Evolutionary conservation across 2,797 vertebrate genomes (phyloP).

Genomic region (Tangara arthus): DNA sequence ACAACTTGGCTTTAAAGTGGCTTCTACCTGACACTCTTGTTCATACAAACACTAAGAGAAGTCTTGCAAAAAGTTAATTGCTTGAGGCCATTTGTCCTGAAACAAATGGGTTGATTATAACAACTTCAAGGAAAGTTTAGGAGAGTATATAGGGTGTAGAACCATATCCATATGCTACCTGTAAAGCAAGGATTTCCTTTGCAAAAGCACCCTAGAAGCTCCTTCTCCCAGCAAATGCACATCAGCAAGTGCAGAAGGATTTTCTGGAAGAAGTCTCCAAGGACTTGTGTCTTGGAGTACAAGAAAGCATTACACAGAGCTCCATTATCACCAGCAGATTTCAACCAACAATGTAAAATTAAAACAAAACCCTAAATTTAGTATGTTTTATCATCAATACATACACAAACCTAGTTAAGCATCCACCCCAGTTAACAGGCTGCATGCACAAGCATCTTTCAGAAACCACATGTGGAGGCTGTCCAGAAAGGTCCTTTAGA

Average conservation of each 20-base stretch:
- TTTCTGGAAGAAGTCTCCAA: not conserved
- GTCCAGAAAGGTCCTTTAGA: not conserved
- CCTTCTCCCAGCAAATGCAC: not conserved
- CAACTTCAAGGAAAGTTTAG: not conserved
- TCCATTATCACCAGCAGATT: not conserved
- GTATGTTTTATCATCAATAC: not conserved
- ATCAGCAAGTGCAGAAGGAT: not conserved
- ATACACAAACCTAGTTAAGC: not conserved
- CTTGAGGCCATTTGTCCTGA: not conserved
- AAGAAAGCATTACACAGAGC: not conserved
- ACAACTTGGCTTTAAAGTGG: not conserved
- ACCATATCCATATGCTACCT: not conserved
- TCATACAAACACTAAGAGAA: not conserved
- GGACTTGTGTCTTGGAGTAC: not conserved
- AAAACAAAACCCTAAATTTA: not conserved
- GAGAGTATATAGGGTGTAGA: not conserved
- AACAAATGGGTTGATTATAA: not conserved
- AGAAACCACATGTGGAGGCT: not conserved
- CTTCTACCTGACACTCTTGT: not conserved
- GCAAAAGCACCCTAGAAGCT: not conserved
- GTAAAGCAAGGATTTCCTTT: not conserved
- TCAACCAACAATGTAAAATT: not conserved
- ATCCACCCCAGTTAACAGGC: not conserved
- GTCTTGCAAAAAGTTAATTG: not conserved
- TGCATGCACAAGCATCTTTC: not conserved